Evolutionary conservation across 2,797 vertebrate genomes (phyloP).

Genomic region (Pipistrellus pygmaeus): DNA sequence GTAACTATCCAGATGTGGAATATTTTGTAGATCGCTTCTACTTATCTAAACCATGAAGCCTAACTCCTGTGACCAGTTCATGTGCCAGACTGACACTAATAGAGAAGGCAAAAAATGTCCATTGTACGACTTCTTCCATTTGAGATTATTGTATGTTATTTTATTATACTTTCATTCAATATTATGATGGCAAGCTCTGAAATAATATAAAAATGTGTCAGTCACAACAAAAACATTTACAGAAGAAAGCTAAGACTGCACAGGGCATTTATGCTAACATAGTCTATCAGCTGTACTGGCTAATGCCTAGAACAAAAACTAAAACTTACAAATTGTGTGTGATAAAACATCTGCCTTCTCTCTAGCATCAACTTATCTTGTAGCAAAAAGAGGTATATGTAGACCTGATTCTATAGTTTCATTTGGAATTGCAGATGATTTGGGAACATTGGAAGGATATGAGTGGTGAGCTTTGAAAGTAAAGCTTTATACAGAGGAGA

Average conservation of each 20-base stretch:
- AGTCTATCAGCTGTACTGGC: neutral
- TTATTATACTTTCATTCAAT: constrained; percentile 62
- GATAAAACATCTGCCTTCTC: constrained; percentile 43
- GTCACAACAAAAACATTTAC: constrained; percentile 57
- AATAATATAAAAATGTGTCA: constrained; percentile 51
- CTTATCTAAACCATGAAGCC: constrained; percentile 47
- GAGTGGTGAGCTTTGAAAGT: neutral
- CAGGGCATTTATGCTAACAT: constrained; percentile 56
- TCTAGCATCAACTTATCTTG: constrained; percentile 53
- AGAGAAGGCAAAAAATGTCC: constrained; percentile 49
- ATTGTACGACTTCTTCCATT: constrained; percentile 2
- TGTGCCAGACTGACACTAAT: neutral
- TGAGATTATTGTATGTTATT: constrained; percentile 47
- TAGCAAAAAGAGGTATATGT: constrained; percentile 53
- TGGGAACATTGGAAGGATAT: constrained; percentile 36
- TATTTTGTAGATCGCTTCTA: constrained; percentile 52
- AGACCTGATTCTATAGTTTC: constrained; percentile 46
- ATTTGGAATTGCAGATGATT: constrained; percentile 26
- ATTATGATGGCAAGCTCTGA: constrained; percentile 41
- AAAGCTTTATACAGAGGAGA: neutral
- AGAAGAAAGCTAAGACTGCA: constrained; percentile 43
- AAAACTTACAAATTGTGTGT: constrained; percentile 56
- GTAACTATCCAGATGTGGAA: neutral
- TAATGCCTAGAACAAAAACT: constrained; percentile 45
- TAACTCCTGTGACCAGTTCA: constrained; percentile 16